These are phyloP conservation scores for Zosterops borbonicus DNA, from an alignment of 2,113 vertebrate species.

Conservation along the genomic window DNA sequence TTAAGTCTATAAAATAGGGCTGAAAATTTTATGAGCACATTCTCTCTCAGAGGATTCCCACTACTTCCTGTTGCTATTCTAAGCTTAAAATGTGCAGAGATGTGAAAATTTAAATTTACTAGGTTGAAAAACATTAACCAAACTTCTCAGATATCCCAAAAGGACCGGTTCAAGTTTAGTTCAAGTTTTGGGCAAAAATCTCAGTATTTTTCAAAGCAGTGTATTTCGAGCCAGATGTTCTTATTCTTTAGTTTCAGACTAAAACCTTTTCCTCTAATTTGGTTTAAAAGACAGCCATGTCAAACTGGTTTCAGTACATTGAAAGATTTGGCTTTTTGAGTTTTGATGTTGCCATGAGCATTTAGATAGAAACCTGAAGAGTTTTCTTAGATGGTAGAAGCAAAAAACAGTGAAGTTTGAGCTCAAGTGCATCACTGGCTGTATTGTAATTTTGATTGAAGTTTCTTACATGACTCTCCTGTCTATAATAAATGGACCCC, in stretches of 20 bases:
- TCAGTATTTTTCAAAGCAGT: neutral
- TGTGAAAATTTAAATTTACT: slow-evolving; percentile 46
- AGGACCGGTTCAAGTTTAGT: neutral
- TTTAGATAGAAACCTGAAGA: neutral
- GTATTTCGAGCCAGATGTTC: neutral
- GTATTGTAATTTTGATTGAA: neutral
- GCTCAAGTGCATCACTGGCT: neutral
- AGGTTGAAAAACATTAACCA: slow-evolving; percentile 48
- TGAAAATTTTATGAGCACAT: slow-evolving; percentile 53
- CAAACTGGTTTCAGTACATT: neutral
- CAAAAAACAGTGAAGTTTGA: neutral
- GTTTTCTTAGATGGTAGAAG: neutral
- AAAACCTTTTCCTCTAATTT: neutral
- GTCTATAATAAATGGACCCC: neutral
- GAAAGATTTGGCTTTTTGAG: neutral
- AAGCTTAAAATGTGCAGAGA: slow-evolving; percentile 5
- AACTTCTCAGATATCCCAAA: slow-evolving; percentile 28
- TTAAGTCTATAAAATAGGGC: neutral
- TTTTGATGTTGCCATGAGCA: neutral
- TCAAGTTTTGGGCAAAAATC: slow-evolving; percentile 10
- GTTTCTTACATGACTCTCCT: neutral
- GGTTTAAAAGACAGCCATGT: neutral
- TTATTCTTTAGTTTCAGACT: neutral
- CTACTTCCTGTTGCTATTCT: slow-evolving; percentile 49
- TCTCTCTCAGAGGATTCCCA: slow-evolving; percentile 17